Base-by-base conservation (phyloP, 2,888 invertebrate species). In the Caenorhabditis macrosperma region DNA sequence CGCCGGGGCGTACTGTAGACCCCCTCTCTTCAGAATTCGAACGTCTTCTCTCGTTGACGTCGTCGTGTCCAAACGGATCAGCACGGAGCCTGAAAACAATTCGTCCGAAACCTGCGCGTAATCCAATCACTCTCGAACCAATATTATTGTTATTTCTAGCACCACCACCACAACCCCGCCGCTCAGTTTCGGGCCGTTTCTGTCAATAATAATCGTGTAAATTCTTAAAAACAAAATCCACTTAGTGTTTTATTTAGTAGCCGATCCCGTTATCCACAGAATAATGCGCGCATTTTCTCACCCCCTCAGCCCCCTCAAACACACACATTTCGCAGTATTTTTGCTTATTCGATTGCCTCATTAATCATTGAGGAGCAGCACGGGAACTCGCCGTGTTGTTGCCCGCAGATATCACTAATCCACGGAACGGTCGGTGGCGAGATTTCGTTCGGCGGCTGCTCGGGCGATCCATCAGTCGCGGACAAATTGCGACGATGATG, bases 401-500 rank as follows among this genome's bases (percentile, higher is more conserved):
- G 35, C 46, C 24, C 22, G 28, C 52, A 17, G n/a, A 3, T 12
- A 10, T 20, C 7, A 28, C 41, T 6, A 17, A 28, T 6, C 38
- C 22, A n/a, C n/a, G n/a, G 48, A 57, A 57, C 57, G 57, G 52
- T 64, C 28, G 38, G 41, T 38, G 38, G 15, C 20, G n/a, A 26
- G 10, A 17, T 50, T 28, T 15, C n/a, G 28, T 1, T 1, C 20
- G 6, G 20, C 55, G 55, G 44, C 72, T 72, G 72, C 57, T 72
- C 44, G 30, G 46, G 28, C 55, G 20, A 72, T 72, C 57, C 57
- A 72, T 72, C 72, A 72, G 46, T 38, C 55, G 46, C 12, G 22
- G 72, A 72, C 72, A 72, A 72, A 72, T 72, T 72, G 72, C 64
- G 72, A n/a, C n/a, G n/a, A 72, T 72, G 72, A 72, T 72, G 63